phyloP scores from a whole-genome alignment of 2,797 vertebrate species.

The Anas flavirostris region DNA sequence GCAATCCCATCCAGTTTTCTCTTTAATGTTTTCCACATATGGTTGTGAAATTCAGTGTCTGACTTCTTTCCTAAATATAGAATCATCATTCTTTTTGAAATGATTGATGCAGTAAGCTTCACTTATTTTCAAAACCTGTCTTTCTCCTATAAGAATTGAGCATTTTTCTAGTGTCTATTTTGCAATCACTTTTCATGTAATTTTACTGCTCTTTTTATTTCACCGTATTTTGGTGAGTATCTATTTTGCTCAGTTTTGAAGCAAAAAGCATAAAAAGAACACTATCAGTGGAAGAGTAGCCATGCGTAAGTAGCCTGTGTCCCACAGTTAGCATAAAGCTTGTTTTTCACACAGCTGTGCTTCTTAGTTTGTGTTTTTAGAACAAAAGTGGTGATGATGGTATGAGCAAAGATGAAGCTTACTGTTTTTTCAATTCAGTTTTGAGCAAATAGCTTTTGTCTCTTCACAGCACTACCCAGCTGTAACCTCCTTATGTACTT shows the following conservation, averaged over 20 bases:
- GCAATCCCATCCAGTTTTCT: neutral
- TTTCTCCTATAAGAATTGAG: neutral
- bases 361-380: neutral
- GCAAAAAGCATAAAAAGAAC: neutral
- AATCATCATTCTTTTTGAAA: neutral
- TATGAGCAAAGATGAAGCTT: neutral
- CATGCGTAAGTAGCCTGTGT: neutral
- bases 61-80: constrained; percentile 34
- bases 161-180: neutral
- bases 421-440: neutral
- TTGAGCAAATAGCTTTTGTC: neutral
- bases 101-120: neutral
- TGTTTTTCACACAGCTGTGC: neutral
- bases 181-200: neutral
- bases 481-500: neutral
- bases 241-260: neutral
- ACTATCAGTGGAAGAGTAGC: neutral
- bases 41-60: constrained; percentile 44
- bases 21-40: constrained; percentile 54
- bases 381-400: neutral
- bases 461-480: neutral
- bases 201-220: neutral
- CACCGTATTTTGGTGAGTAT: neutral
- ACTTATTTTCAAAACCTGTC: neutral
- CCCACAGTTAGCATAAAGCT: neutral